These are phyloP conservation scores for Pantherophis vulpinus DNA, from an alignment of 2,797 vertebrate genomes.

Conservation along the genomic window DNA sequence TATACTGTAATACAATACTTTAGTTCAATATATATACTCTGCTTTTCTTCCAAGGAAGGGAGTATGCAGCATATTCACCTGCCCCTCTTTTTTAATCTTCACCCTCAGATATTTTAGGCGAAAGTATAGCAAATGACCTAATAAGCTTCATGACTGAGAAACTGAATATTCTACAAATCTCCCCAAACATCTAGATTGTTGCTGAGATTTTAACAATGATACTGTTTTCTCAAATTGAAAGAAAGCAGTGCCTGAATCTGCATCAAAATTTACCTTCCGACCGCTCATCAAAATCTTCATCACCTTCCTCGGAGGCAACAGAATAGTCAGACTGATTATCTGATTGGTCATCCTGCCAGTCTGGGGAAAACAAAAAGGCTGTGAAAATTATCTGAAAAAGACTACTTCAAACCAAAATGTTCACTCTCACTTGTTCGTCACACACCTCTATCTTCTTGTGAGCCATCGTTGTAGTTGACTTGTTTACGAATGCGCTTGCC, in stretches of 20 bases:
- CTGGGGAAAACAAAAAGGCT: constrained; percentile 66
- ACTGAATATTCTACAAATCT: neutral
- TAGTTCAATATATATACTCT: neutral
- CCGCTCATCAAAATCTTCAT: constrained; percentile 97
- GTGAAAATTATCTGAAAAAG: neutral
- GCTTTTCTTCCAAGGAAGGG: neutral
- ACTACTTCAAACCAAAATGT: neutral
- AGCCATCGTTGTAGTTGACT: constrained; percentile 99
- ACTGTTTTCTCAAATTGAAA: no score
- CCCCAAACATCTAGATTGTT: no score
- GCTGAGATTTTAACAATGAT: neutral
- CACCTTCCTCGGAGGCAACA: constrained; percentile 96
- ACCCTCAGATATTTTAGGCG: neutral
- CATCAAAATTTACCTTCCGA: constrained; percentile 82
- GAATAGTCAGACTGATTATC: constrained; percentile 99
- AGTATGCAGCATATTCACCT: neutral
- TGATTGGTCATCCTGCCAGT: constrained; percentile 99
- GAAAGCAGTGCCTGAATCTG: neutral
- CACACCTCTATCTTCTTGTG: constrained; percentile 92
- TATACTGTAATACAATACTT: neutral
- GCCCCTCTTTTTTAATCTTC: neutral
- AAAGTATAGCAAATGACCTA: no score
- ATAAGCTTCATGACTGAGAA: neutral
- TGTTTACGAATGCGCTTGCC: constrained; percentile 98
- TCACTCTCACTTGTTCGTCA: neutral